A percentile compares a stretch with the other conserved stretches of the same genome.
Conservation (phyloP, 2,797 vertebrate species). For the Picus viridis region DNA sequence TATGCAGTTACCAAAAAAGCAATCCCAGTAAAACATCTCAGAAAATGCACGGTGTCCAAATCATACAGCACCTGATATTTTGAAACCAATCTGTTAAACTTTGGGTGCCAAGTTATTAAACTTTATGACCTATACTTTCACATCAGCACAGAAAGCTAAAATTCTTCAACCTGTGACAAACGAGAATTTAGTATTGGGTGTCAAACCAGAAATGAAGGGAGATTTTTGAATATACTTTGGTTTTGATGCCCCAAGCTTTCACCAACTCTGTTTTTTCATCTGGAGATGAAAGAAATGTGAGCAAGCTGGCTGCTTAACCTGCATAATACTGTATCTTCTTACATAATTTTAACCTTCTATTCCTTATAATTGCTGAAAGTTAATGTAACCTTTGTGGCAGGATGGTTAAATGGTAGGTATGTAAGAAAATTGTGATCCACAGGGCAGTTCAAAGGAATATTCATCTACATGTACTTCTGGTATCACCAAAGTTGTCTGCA, state of each 20-base stretch:
- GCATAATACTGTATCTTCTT: not conserved
- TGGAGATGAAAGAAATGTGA: not conserved
- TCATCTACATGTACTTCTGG: not conserved
- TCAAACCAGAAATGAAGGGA: not conserved
- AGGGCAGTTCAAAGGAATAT: not conserved
- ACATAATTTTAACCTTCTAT: rapidly evolving
- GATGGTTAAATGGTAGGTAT: not conserved
- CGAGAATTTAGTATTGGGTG: not conserved
- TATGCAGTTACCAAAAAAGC: not conserved
- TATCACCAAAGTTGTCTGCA: not conserved
- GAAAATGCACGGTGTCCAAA: not conserved
- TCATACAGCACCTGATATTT: not conserved
- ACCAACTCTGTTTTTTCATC: not conserved
- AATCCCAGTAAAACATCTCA: not conserved
- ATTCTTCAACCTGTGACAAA: not conserved
- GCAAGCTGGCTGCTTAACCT: not conserved
- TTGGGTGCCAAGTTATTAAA: not conserved
- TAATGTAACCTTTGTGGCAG: not conserved
- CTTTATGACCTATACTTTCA: not conserved
- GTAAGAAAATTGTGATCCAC: not conserved
- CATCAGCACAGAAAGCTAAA: not conserved
- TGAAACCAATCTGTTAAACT: not conserved
- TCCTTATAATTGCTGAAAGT: not conserved
- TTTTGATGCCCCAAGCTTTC: not conserved
- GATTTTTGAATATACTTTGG: not conserved